Conservation (phyloP, 2,113 vertebrate genomes). For the Megalops atlanticus region DNA sequence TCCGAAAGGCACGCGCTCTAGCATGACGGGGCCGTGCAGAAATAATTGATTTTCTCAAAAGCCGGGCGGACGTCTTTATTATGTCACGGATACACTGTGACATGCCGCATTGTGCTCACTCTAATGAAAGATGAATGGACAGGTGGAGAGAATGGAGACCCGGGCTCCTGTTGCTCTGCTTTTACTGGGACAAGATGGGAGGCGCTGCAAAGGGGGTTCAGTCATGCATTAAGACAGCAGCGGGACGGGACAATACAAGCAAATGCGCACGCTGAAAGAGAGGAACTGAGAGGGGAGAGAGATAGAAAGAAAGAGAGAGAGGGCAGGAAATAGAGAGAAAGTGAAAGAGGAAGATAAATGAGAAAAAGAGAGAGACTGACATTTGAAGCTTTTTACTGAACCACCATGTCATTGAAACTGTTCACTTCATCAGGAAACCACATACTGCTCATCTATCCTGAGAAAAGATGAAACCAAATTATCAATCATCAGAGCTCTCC, state of each 20-base stretch:
- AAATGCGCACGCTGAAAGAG: background rate
- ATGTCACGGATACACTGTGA: conserved; percentile 22
- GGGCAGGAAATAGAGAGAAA: background rate
- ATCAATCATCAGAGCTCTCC: no score
- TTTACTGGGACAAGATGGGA: background rate
- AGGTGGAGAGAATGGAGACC: background rate
- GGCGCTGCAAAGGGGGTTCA: background rate
- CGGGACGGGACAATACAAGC: no score
- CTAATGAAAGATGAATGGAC: conserved; percentile 17
- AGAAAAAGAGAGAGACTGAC: background rate
- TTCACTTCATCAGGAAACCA: no score
- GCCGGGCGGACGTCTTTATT: conserved; percentile 35
- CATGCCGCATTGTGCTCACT: conserved; percentile 20
- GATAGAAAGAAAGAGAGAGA: conserved; percentile 3
- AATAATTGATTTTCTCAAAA: conserved; percentile 26
- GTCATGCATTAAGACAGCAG: no score
- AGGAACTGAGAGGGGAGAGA: no score
- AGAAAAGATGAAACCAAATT: no score
- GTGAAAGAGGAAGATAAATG: background rate
- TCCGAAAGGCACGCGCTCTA: conserved; percentile 1
- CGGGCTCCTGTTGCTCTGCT: background rate
- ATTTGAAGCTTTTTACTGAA: no score
- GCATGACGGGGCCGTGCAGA: conserved; percentile 14
- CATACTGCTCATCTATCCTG: no score
- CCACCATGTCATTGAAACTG: no score